Percentiles rank a stretch among this genome's conserved stretches.
phyloP scores from a whole-genome alignment of 2,888 invertebrate species.

The Tigriopus californicus region DNA sequence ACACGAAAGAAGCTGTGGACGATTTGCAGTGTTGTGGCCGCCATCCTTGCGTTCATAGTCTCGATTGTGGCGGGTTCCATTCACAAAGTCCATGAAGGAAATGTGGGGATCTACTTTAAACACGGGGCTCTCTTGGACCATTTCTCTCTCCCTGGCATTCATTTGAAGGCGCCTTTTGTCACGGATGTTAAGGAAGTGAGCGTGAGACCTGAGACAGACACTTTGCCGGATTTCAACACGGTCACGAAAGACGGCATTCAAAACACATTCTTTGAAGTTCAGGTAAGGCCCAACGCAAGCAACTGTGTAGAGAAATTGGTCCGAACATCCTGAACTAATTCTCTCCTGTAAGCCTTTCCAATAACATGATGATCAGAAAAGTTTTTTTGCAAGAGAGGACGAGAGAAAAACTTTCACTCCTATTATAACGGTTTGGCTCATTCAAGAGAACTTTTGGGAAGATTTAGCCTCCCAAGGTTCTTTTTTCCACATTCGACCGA shows the following conservation, averaged over 20 bases:
- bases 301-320: not conserved
- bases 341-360: no score
- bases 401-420: no score
- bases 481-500: no score
- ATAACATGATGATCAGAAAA: no score
- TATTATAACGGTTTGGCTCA: no score
- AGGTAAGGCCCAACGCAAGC: not conserved
- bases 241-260: constrained; percentile 8
- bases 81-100: constrained; percentile 5
- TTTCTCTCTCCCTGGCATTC: not conserved
- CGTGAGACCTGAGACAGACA: not conserved
- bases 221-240: not conserved
- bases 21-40: no score
- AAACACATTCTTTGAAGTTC: not conserved
- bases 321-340: no score
- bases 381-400: no score
- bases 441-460: no score
- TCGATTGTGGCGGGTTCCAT: not conserved
- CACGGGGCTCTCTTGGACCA: constrained; percentile 5
- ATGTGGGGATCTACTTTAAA: constrained; percentile 9
- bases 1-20: no score
- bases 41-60: not conserved
- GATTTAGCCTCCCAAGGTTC: no score
- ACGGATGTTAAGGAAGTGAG: not conserved
- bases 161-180: not conserved